Evolutionary conservation across 2,888 invertebrate species (phyloP).

Genomic region (Sussaba pulchella): DNA sequence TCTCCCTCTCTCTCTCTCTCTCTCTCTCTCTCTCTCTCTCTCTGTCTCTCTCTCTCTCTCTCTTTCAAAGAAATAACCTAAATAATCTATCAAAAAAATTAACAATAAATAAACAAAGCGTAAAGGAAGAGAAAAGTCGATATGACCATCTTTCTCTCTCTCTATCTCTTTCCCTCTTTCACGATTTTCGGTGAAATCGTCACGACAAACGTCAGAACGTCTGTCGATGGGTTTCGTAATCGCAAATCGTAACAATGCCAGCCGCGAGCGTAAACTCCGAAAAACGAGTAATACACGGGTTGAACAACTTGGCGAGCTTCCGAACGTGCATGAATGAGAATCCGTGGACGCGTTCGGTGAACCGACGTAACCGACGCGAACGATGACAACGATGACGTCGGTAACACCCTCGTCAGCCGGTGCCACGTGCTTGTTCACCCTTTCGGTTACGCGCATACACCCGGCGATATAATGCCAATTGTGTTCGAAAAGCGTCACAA

Average conservation of each 20-base stretch:
- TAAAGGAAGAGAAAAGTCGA: background rate
- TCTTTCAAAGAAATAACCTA: background rate
- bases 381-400: conserved; percentile 23
- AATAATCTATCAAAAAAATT: no score
- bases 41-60: no score
- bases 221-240: conserved; percentile 12
- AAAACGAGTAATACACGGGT: conserved; percentile 2
- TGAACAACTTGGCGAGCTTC: conserved; percentile 53
- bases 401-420: conserved; percentile 23
- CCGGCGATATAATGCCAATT: background rate
- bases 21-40: no score
- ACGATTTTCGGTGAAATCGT: no score
- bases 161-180: no score
- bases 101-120: no score
- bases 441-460: conserved; percentile 23
- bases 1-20: no score
- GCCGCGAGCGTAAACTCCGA: conserved; percentile 33
- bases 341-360: background rate
- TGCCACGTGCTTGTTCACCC: conserved; percentile 26
- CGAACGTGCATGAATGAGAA: conserved; percentile 47
- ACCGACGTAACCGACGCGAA: background rate
- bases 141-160: background rate
- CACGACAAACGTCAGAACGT: background rate
- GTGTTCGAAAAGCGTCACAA: background rate
- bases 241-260: conserved; percentile 10